phyloP scores from a whole-genome alignment of 1,140 invertebrate species.

The Ceratina calcarata region DNA sequence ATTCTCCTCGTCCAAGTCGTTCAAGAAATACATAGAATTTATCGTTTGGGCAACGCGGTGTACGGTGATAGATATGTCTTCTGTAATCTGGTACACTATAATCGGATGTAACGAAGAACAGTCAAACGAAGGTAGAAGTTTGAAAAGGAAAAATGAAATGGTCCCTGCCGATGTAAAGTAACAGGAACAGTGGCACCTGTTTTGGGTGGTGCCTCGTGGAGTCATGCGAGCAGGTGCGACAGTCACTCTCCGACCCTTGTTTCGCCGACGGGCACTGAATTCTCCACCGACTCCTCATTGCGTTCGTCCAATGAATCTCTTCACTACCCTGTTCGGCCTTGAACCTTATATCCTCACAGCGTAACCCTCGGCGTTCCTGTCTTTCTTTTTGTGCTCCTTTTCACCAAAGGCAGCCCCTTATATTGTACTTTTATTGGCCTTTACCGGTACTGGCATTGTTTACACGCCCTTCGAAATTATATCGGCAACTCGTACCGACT shows the following conservation, averaged over 20 bases:
- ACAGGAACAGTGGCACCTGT: constrained; percentile 64
- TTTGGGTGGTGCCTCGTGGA: constrained; percentile 34
- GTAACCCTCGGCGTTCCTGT: constrained; percentile 3
- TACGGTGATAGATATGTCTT: too few relatives aligned
- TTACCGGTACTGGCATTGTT: background rate
- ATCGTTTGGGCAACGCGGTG: too few relatives aligned
- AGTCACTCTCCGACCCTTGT: constrained; percentile 29
- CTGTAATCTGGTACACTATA: background rate
- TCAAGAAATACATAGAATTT: too few relatives aligned
- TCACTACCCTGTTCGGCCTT: constrained; percentile 27
- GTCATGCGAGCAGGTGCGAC: constrained; percentile 26
- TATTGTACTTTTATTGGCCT: constrained; percentile 33
- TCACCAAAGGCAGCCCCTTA: background rate
- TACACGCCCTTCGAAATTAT: constrained; percentile 26
- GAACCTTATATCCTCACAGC: constrained; percentile 38
- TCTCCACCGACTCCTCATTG: background rate
- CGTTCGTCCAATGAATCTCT: constrained; percentile 1
- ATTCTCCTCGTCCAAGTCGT: background rate
- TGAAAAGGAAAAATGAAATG: background rate
- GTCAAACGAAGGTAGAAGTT: too few relatives aligned
- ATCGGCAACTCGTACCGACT: constrained; percentile 15
- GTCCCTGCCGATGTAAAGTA: constrained; percentile 52
- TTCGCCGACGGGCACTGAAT: constrained; percentile 21
- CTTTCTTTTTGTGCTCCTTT: background rate
- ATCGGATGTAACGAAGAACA: too few relatives aligned